A percentile compares a stretch with the other conserved stretches of the same genome.
These are phyloP conservation scores for Drosophila seguyi DNA, from an alignment of 1,140 invertebrate species.

Conservation along the genomic window DNA sequence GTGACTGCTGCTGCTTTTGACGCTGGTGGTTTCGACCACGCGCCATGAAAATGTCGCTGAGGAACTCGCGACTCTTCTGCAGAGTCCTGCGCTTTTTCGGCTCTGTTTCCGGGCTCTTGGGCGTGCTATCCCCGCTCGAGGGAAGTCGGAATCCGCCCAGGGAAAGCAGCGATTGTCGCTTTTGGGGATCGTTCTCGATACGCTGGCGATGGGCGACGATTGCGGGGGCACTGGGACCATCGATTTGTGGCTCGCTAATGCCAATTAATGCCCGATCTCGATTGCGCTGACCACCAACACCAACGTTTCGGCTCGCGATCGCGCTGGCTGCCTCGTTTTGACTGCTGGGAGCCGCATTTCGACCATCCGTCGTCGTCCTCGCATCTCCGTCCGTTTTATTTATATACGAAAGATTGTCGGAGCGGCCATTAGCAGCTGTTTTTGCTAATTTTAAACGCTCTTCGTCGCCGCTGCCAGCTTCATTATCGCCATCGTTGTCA, in stretches of 20 bases:
- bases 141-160: constrained; percentile 34
- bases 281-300: constrained; percentile 32
- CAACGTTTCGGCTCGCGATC: constrained; percentile 58
- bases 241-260: constrained; percentile 53
- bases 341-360: constrained; percentile 69
- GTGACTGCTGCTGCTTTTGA: constrained; percentile 43
- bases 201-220: constrained; percentile 34
- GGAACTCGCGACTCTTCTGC: constrained; percentile 78
- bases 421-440: constrained; percentile 80
- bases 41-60: constrained; percentile 83
- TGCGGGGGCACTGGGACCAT: constrained; percentile 38
- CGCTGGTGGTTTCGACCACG: constrained; percentile 84
- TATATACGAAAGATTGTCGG: constrained; percentile 72
- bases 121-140: neutral
- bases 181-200: constrained; percentile 43
- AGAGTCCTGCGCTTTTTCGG: constrained; percentile 65
- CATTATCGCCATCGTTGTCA: constrained; percentile 34
- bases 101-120: constrained; percentile 12
- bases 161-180: constrained; percentile 68
- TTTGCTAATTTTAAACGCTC: constrained; percentile 80
- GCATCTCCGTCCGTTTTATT: constrained; percentile 69
- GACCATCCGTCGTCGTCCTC: constrained; percentile 59
- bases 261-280: constrained; percentile 52
- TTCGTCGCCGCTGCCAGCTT: constrained; percentile 36
- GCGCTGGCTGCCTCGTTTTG: constrained; percentile 76